Evolutionary conservation across 53 echinoderm and acorn worm species (phyloP).

Genomic region (Pentamera pediparva): DNA sequence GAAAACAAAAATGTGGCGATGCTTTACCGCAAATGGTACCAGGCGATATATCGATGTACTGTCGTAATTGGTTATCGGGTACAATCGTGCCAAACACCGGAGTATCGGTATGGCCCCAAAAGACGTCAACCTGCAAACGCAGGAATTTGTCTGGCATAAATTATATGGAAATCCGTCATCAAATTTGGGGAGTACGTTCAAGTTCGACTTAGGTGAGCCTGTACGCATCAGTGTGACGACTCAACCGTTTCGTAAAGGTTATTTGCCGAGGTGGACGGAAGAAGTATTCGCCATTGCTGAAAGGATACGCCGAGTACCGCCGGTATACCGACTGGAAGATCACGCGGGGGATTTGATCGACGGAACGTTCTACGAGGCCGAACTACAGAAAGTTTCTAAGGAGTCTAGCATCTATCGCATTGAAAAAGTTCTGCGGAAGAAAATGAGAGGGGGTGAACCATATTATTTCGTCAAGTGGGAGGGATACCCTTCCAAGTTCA

Average conservation of each 20-base stretch:
- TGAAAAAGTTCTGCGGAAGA: background rate
- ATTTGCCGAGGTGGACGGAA: conserved; percentile 32
- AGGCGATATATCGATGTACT: conserved; percentile 12
- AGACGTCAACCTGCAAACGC: background rate
- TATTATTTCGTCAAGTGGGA: background rate
- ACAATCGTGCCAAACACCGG: conserved; percentile 1
- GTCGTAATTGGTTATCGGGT: background rate
- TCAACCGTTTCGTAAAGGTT: conserved; percentile 22
- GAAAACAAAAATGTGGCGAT: conserved; percentile 31
- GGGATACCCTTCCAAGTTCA: conserved; percentile 16
- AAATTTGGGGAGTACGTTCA: background rate
- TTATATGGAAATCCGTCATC: background rate
- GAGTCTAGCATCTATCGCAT: background rate
- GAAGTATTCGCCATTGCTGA: conserved; percentile 26
- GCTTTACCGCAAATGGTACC: conserved; percentile 31
- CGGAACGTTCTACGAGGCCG: conserved; percentile 25
- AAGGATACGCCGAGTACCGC: background rate
- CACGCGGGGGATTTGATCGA: background rate
- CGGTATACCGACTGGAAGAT: conserved; percentile 23
- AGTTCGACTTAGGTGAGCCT: background rate
- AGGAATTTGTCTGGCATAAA: background rate
- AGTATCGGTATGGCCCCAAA: conserved; percentile 16
- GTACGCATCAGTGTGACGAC: conserved; percentile 14
- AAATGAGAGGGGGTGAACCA: background rate
- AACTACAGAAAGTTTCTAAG: conserved; percentile 15